These are phyloP conservation scores for Helicoverpa armigera DNA, from an alignment of 1,140 invertebrate species.

Conservation along the genomic window DNA sequence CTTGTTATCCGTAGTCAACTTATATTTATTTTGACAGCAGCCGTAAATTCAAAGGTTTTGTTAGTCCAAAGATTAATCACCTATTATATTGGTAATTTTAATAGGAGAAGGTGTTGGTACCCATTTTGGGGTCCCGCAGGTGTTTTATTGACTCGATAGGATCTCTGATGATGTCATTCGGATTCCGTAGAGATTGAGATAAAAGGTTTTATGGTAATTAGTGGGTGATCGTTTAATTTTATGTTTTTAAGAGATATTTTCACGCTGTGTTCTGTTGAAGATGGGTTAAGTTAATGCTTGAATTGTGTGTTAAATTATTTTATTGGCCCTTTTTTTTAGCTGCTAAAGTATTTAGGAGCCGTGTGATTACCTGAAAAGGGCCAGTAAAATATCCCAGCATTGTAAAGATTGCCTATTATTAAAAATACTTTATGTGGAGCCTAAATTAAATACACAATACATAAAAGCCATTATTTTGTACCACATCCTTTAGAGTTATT, in stretches of 20 bases:
- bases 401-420: too few species aligned
- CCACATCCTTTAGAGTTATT: too few species aligned
- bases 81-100: conserved; percentile 82
- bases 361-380: background rate
- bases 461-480: too few species aligned
- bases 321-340: background rate
- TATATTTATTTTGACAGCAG: conserved; percentile 78
- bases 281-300: background rate
- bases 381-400: too few species aligned
- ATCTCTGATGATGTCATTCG: conserved; percentile 41
- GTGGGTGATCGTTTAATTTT: conserved; percentile 42
- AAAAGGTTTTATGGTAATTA: conserved; percentile 42
- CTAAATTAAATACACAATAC: too few species aligned
- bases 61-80: conserved; percentile 78
- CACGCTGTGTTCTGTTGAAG: conserved; percentile 14
- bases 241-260: conserved; percentile 34
- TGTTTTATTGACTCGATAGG: conserved; percentile 37
- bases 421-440: too few species aligned
- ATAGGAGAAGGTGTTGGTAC: conserved; percentile 73
- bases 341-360: background rate
- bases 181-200: conserved; percentile 38
- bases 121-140: conserved; percentile 54
- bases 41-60: conserved; percentile 76
- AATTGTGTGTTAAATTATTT: conserved; percentile 38
- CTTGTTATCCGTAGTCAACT: conserved; percentile 59